Evolutionary conservation across 2,113 vertebrate genomes (phyloP), one percentile per base, ranked within the genome.

Genomic region (Indicator indicator): DNA sequence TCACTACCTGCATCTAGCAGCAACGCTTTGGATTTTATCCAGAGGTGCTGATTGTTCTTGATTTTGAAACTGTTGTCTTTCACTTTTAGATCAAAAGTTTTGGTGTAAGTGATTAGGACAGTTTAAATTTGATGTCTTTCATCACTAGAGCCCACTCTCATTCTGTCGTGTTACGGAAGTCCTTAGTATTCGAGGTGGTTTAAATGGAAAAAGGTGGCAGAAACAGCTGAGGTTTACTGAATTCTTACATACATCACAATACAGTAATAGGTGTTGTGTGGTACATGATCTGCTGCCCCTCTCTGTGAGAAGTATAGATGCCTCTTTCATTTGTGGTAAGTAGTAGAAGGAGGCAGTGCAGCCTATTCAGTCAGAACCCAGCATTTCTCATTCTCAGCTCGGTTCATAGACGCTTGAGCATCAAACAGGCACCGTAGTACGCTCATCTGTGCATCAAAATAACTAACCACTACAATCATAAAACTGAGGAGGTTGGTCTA

Each of bases 51-150:
- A 9, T 71, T 73, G 68, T 46, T 86, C 26, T 0, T 5, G 0
- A 7, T 77, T 89, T 86, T 44, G 30, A n/a, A 92, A 74, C 65
- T 79, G 55, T 91, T 83, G 78, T 73, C 71, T 88, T 76, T 83
- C 73, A 65, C 52, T 80, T 92, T n/a, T 58, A 86, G 88, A 91
- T 91, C 62, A 65, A 90, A 89, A 94, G 83, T 76, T 89, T 80
- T 86, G 44, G 23, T 91, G 79, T 91, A 40, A 74, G 38, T 89
- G 75, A 78, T 88, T 54, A 78, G 40, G 56, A 76, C 62, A 80
- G 54, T 80, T 96, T 64, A 83, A 89, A 80, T 84, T 55, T 81
- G n/a, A 42, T 71, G 9, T 58, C 75, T 90, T 86, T 94, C 59
- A 62, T 95, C 44, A 58, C 83, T 65, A 71, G 64, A 88, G 58